phyloP scores from a whole-genome alignment of 2,888 invertebrate species.

The Calameuta idolon region DNA sequence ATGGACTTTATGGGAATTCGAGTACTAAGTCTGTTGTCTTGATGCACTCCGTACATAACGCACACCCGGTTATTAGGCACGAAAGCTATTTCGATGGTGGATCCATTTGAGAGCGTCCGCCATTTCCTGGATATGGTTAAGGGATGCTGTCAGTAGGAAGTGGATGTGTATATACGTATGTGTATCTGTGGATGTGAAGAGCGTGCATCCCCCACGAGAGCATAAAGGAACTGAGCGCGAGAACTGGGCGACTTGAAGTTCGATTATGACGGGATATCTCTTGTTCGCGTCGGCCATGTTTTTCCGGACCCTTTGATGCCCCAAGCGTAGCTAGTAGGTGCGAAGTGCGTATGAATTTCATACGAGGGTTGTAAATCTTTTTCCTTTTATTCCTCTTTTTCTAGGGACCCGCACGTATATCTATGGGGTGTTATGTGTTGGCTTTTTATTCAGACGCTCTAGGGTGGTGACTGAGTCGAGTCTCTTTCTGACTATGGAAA shows the following conservation, averaged over 20 bases:
- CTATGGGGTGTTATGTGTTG: conserved; percentile 40
- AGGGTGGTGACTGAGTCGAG: conserved; percentile 30
- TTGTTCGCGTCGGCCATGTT: conserved; percentile 38
- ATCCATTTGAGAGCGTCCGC: background rate
- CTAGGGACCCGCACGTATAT: conserved; percentile 29
- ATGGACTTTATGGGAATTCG: background rate
- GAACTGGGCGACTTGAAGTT: conserved; percentile 34
- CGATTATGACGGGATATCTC: conserved; percentile 43
- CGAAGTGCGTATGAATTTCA: conserved; percentile 58
- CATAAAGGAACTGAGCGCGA: conserved; percentile 2
- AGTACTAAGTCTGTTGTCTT: background rate
- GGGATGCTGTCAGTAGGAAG: background rate
- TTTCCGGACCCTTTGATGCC: conserved; percentile 51
- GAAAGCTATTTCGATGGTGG: background rate
- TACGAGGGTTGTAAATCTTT: conserved; percentile 54
- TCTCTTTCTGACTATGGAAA: conserved; percentile 42
- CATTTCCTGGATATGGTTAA: conserved; percentile 3
- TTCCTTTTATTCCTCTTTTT: conserved; percentile 38
- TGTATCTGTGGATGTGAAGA: background rate
- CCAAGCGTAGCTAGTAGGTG: conserved; percentile 44
- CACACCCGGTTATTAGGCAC: background rate
- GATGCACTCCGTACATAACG: background rate
- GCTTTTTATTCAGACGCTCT: conserved; percentile 40
- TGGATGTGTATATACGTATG: background rate
- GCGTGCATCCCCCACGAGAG: background rate